Base-by-base conservation (phyloP, 1,140 invertebrate genomes). In the Drosophila prosaltans region DNA sequence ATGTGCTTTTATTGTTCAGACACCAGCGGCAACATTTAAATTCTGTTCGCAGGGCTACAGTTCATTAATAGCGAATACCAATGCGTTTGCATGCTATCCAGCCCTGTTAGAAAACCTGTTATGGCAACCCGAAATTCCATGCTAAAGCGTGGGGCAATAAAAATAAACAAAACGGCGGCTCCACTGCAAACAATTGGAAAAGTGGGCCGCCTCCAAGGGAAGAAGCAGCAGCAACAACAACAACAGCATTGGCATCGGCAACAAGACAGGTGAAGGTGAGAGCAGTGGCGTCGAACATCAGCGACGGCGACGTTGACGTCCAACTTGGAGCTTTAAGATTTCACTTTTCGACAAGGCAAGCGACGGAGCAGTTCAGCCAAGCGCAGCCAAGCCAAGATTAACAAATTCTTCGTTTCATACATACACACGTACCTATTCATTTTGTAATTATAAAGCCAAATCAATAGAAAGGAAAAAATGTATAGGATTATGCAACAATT, bases 91-190 rank as follows among this genome's bases (percentile, higher is more conserved):
- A 10, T 10, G 55, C 21, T 61, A 6, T 45, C 4, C 6, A 62
- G 24, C 60, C 26, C 39, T 51, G 10, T 21, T 36, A 8, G 11
- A 41, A 78, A 77, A 78, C 75, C 75, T 62, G 75, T 78, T 75
- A 21, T 24, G 51, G 32, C 65, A 72, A 40, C 65, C 63, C 21
- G 57, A 66, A 62, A 58, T 80, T 85, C 64, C 71, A 70, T 71
- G 81, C 69, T 71, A 72, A 65, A 67, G 48, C 58, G 72, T 63
- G 63, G 68, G 83, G 69, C 80, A 76, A 78, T 78, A 78, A 78
- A 88, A 88, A 88, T 85, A 89, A 88, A 88, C 83, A 89, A 79
- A 89, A 77, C 73, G 78, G 74, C 54, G 74, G 75, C 82, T 69
- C 41, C 69, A 57, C 59, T 66, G 68, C 66, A 64, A 78, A 68